Base-by-base conservation (phyloP, 2,113 vertebrate genomes). In the Sapayoa aenigma region DNA sequence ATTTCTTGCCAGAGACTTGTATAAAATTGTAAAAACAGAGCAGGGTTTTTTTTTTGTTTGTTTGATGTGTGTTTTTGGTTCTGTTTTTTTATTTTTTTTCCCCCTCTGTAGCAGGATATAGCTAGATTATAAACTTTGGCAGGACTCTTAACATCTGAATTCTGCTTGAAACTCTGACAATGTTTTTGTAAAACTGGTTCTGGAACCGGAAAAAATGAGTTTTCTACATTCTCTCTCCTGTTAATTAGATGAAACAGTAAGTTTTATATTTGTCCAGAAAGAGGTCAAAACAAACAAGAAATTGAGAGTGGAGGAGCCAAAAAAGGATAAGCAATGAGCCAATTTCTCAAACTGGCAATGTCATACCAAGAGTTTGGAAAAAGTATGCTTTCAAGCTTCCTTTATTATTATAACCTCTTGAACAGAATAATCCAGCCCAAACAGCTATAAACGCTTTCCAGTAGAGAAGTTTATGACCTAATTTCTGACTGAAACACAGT, bases 361-460 rank as follows among this genome's bases (percentile, higher is more conserved):
- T 39, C 81, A 28, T 44, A 92, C 85, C 47, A 75, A 28, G 83
- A 84, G 52, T 93, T 96, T 89, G 76, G 79, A 90, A 93, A 86
- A 94, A 93, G 67, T 35, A 9, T 1, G 16, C 68, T 94, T 90
- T 52, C 63, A 59, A 80, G 59, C 59, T 85, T 94, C 84, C 55
- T 83, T 95, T 97, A 94, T 97, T 97, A 91, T 96, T 96, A 35
- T 97, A 96, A 97, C 94, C 96, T 95, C 96, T 92, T 84, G 94
- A 96, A 94, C 93, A 95, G 95, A 95, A 93, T 71, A 87, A 60
- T 67, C 79, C 84, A 1, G 33, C 93, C 58, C 95, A 91, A 97
- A 90, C 2, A 62, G 85, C 90, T 89, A 93, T 90, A 87, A 95
- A 96, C 6, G 33, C 91, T 91, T 95, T 94, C 94, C 90, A 33